Percentiles rank a stretch among this genome's conserved stretches.
Conservation (phyloP, 1,140 invertebrate species). For the Drosophila fuyamai region DNA sequence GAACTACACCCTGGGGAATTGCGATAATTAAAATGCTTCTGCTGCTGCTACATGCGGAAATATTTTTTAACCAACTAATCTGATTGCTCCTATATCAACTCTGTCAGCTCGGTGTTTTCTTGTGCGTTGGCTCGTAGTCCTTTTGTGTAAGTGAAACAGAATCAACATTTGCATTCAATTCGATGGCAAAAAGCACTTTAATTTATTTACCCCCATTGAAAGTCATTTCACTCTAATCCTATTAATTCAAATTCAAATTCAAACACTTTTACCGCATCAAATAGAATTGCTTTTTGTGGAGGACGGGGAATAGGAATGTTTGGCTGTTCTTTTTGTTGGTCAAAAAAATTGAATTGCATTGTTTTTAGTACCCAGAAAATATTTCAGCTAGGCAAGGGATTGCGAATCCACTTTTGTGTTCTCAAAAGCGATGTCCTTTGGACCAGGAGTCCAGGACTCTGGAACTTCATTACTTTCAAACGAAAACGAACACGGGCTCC, state of each 20-base stretch:
- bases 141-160: constrained; percentile 33
- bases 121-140: constrained; percentile 3
- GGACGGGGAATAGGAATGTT: neutral
- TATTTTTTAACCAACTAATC: constrained; percentile 80
- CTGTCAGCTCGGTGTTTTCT: constrained; percentile 19
- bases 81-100: constrained; percentile 80
- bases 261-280: constrained; percentile 51
- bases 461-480: neutral
- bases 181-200: constrained; percentile 80
- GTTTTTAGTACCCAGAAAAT: constrained; percentile 64
- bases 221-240: constrained; percentile 69
- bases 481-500: constrained; percentile 13
- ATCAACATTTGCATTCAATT: constrained; percentile 81
- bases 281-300: constrained; percentile 46
- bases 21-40: constrained; percentile 78
- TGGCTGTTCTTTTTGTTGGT: constrained; percentile 67
- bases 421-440: constrained; percentile 25
- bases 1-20: constrained; percentile 73
- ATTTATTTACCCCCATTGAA: constrained; percentile 75
- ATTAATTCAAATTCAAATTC: constrained; percentile 77
- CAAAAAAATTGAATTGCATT: constrained; percentile 65
- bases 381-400: constrained; percentile 59
- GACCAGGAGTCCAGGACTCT: neutral
- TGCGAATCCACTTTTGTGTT: constrained; percentile 35
- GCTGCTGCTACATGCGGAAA: constrained; percentile 68